A percentile compares a stretch with the other conserved stretches of the same genome.
Evolutionary conservation across 2,888 invertebrate species (phyloP).

Genomic region (Chelonus formosanus): DNA sequence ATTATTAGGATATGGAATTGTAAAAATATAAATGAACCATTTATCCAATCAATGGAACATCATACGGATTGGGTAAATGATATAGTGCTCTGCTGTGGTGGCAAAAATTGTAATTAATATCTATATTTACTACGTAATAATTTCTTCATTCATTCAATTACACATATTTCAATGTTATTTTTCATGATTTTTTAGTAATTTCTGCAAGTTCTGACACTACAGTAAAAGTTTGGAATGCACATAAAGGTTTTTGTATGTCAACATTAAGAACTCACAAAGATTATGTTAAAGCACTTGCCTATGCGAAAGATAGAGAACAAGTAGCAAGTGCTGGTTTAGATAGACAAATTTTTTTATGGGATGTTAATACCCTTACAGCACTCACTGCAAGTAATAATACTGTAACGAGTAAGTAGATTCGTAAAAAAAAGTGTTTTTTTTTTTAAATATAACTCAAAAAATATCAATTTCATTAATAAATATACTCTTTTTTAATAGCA

Average conservation of each 20-base stretch:
- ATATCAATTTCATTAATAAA: no score
- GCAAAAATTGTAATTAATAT: conserved; percentile 80
- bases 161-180: conserved; percentile 7
- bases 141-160: neutral
- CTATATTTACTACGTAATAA: neutral
- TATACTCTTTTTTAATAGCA: conserved; percentile 67
- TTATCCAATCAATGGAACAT: conserved; percentile 97
- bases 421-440: no score
- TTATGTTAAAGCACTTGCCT: conserved; percentile 97
- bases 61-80: conserved; percentile 99
- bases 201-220: conserved; percentile 99
- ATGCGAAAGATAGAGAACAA: conserved; percentile 95
- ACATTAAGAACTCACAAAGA: conserved; percentile 97
- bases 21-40: conserved; percentile 74
- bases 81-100: conserved; percentile 96
- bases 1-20: conserved; percentile 92
- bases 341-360: conserved; percentile 97
- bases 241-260: conserved; percentile 99
- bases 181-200: conserved; percentile 76
- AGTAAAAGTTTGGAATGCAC: conserved; percentile 99
- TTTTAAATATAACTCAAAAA: no score
- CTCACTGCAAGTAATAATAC: conserved; percentile 98
- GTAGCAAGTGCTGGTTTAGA: conserved; percentile 97
- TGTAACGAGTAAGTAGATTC: conserved; percentile 81
- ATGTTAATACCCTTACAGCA: conserved; percentile 96